Conservation (phyloP, 2,113 vertebrate species). For the Rousettus leschenaultii region DNA sequence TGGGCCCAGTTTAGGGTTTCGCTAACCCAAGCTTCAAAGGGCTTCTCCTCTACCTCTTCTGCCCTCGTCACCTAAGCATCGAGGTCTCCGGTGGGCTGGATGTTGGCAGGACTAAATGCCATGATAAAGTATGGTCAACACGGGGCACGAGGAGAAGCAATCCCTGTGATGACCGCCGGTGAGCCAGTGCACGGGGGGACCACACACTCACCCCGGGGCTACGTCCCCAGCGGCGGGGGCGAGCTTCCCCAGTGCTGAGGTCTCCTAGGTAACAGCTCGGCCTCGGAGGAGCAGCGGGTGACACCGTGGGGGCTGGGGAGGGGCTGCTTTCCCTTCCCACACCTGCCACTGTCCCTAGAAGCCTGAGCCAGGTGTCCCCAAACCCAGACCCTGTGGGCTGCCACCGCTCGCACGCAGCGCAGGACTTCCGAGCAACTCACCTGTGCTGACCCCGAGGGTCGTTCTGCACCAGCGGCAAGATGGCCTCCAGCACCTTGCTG, state of each 20-base stretch:
- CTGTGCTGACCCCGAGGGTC: slow-evolving; percentile 94
- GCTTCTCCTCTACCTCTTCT: not conserved
- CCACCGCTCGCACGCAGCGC: not conserved
- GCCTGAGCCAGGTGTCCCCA: not conserved
- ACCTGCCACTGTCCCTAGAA: not conserved
- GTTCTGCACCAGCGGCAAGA: slow-evolving; percentile 93
- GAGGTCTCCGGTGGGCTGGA: not conserved
- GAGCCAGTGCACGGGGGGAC: not conserved
- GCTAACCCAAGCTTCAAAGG: not conserved
- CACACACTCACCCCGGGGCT: not conserved
- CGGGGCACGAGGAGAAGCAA: not conserved
- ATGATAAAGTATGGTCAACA: not conserved
- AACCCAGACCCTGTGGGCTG: not conserved
- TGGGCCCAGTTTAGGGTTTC: no score
- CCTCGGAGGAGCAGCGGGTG: not conserved
- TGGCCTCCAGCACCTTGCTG: slow-evolving; percentile 96
- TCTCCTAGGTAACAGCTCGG: not conserved
- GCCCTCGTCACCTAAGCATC: not conserved
- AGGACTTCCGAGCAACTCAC: slow-evolving; percentile 74
- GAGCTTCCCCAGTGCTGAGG: not conserved
- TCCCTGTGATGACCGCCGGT: rapidly evolving
- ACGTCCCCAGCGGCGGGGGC: no score
- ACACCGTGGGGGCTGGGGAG: rapidly evolving
- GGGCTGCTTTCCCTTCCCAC: not conserved
- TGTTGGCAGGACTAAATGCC: not conserved